phyloP scores from a whole-genome alignment of 2,113 vertebrate genomes.

The Ciconia maguari region DNA sequence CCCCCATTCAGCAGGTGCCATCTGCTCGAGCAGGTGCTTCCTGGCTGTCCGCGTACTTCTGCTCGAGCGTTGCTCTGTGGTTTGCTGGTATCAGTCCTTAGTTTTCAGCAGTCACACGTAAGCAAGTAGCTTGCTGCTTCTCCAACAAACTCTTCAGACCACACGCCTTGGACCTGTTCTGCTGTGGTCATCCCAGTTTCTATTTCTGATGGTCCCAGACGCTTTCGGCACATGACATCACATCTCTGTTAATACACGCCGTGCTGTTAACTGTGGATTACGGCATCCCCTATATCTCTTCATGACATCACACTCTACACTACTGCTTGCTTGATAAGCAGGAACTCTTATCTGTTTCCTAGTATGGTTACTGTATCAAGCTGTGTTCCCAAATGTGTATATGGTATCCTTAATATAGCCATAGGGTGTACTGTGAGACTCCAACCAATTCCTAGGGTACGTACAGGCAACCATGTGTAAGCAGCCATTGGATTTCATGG shows the following conservation, averaged over 20 bases:
- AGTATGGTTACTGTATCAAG: not conserved
- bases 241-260: not conserved
- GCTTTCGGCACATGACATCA: not conserved
- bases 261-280: not conserved
- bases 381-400: not conserved
- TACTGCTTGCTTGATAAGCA: not conserved
- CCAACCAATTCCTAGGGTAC: not conserved
- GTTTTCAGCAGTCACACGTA: not conserved
- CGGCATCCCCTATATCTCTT: not conserved
- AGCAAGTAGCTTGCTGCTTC: not conserved
- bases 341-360: not conserved
- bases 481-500: not conserved
- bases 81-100: not conserved
- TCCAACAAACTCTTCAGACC: not conserved
- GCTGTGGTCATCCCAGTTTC: not conserved
- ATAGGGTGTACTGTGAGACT: rapidly evolving
- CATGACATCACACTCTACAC: not conserved
- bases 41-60: rapidly evolving
- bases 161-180: not conserved
- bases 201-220: not conserved
- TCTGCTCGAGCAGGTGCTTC: not conserved
- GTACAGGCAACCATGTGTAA: not conserved
- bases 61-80: not conserved
- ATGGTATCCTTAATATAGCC: not conserved
- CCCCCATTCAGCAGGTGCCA: not conserved